Percentiles rank a stretch among this genome's conserved stretches.
Evolutionary conservation across 1,140 invertebrate genomes (phyloP).

Genomic region (Eubasilissa regina): DNA sequence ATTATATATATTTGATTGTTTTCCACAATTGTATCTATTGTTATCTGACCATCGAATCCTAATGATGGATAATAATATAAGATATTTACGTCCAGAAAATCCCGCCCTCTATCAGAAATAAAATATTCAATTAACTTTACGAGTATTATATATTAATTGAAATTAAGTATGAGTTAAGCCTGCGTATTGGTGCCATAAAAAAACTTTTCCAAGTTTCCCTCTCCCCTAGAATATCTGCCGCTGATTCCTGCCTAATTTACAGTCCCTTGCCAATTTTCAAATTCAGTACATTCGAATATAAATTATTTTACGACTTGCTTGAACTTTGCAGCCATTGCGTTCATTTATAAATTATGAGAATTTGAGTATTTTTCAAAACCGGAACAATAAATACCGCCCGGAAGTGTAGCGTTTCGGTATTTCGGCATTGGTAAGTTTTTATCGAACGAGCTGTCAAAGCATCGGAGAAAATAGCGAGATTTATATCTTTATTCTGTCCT

Average conservation of each 20-base stretch:
- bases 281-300: conserved; percentile 48
- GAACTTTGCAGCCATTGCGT: conserved; percentile 16
- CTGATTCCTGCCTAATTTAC: conserved; percentile 50
- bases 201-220: no score
- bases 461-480: not conserved
- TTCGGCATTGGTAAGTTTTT: not conserved
- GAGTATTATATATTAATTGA: no score
- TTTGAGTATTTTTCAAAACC: not conserved
- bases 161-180: no score
- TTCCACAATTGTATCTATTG: no score
- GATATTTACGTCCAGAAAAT: no score
- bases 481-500: not conserved
- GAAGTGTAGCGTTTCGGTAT: not conserved
- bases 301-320: conserved; percentile 54
- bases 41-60: no score
- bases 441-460: not conserved
- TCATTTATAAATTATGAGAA: conserved; percentile 13
- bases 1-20: no score
- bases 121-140: no score
- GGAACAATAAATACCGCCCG: conserved; percentile 23
- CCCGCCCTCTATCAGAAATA: no score
- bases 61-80: no score
- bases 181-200: no score
- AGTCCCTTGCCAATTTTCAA: conserved; percentile 54
- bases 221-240: not conserved